phyloP scores from a whole-genome alignment of 2,797 vertebrate genomes.

The Gymnopithys bicolor region DNA sequence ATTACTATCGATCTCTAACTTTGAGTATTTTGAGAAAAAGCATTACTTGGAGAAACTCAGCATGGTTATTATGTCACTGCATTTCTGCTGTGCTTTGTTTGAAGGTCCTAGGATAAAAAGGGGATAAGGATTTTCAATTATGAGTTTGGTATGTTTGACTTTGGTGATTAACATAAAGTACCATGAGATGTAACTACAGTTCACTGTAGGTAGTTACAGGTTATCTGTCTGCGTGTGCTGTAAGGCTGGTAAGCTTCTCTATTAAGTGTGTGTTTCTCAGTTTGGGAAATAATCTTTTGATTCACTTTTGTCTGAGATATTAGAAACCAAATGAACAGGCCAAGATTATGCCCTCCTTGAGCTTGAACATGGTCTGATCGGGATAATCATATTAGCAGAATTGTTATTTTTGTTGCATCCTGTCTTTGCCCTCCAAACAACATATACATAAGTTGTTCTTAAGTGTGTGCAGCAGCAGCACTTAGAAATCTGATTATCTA shows the following conservation, averaged over 20 bases:
- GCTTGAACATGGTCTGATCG: not conserved
- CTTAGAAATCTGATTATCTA: not conserved
- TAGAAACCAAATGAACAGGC: not conserved
- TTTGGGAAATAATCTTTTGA: not conserved
- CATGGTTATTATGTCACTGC: not conserved
- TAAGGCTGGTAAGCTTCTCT: not conserved
- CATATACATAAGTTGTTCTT: not conserved
- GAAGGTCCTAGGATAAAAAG: not conserved
- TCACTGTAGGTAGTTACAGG: not conserved
- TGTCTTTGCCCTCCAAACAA: not conserved
- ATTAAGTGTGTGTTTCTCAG: not conserved
- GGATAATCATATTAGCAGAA: not conserved
- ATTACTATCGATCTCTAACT: not conserved
- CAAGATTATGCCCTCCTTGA: not conserved
- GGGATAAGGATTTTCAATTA: not conserved
- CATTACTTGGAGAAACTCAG: not conserved
- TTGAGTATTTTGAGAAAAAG: not conserved
- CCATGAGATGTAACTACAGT: not conserved
- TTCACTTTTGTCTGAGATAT: not conserved
- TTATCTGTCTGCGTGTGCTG: not conserved
- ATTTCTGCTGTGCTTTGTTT: not conserved
- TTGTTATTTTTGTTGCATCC: not conserved
- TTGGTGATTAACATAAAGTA: not conserved
- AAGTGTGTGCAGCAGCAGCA: accelerated
- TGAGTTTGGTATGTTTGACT: not conserved